phyloP scores from a whole-genome alignment of 2,797 vertebrate species.

The Fundulus diaphanus region DNA sequence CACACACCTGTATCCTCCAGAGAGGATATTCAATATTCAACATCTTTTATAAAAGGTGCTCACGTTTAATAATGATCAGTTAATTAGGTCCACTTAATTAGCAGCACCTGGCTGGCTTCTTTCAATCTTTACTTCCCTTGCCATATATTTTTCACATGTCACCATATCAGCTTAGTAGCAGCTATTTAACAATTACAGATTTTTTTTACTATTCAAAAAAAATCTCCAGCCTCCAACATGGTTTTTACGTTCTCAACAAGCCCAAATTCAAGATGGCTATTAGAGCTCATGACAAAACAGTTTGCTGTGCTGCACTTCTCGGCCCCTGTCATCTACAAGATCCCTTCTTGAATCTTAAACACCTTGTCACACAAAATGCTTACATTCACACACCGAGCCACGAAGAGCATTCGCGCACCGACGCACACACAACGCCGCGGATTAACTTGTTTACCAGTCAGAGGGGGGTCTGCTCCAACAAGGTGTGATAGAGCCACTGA shows the following conservation, averaged over 20 bases:
- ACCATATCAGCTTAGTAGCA: not conserved
- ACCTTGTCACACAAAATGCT: slow-evolving; percentile 27
- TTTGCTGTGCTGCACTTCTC: slow-evolving; percentile 31
- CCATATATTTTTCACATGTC: not conserved
- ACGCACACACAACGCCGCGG: slow-evolving; percentile 48
- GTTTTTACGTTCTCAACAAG: slow-evolving; percentile 18
- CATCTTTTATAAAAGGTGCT: not conserved
- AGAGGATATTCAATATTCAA: not conserved
- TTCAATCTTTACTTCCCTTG: not conserved
- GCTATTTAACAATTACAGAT: not conserved
- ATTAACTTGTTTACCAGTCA: slow-evolving; percentile 76
- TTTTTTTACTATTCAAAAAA: not conserved
- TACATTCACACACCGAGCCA: slow-evolving; percentile 3
- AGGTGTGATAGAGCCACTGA: slow-evolving; percentile 72
- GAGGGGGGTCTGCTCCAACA: slow-evolving; percentile 72
- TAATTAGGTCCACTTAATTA: not conserved
- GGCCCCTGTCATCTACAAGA: slow-evolving; percentile 33
- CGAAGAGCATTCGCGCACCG: slow-evolving; percentile 34
- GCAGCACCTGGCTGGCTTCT: slow-evolving; percentile 5
- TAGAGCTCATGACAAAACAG: slow-evolving; percentile 28
- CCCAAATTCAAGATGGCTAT: slow-evolving; percentile 7
- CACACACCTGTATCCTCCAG: not conserved
- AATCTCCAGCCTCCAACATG: not conserved
- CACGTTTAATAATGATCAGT: not conserved
- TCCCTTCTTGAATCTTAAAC: slow-evolving; percentile 71